Conservation (phyloP, 23 tunicate species). For the Trididemnum nubilum region DNA sequence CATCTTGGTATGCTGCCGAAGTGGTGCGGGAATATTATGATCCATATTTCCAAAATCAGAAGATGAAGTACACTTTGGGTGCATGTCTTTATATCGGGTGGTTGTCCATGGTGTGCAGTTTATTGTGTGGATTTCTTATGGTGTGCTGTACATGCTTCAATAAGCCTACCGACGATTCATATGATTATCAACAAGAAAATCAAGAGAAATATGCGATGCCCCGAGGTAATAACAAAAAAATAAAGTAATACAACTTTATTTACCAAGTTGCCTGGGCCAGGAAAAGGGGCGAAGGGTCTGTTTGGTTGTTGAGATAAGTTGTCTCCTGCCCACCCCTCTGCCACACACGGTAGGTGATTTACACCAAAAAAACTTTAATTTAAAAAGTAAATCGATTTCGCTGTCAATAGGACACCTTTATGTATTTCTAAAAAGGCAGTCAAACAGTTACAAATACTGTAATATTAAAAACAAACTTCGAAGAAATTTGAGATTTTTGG, state of each 20-base stretch:
- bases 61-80: constrained; percentile 73
- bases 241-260: not conserved
- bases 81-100: constrained; percentile 87
- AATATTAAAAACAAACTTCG: no score
- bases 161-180: constrained; percentile 49
- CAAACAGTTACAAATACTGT: no score
- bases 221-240: not conserved
- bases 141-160: constrained; percentile 82
- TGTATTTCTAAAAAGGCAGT: no score
- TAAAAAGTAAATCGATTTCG: no score
- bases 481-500: no score
- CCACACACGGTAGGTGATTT: no score
- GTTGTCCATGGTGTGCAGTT: constrained; percentile 59
- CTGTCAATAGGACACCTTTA: no score
- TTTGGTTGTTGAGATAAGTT: not conserved
- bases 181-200: not conserved
- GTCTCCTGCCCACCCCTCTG: no score
- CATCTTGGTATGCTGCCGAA: constrained; percentile 95
- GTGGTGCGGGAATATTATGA: constrained; percentile 69
- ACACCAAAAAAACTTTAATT: no score
- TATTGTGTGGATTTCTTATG: constrained; percentile 70
- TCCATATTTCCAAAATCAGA: constrained; percentile 59
- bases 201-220: constrained; percentile 4
- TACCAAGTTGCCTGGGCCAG: not conserved
- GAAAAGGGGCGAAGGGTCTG: not conserved